phyloP scores from a whole-genome alignment of 1,140 invertebrate species.

The Hyphantria cunea region DNA sequence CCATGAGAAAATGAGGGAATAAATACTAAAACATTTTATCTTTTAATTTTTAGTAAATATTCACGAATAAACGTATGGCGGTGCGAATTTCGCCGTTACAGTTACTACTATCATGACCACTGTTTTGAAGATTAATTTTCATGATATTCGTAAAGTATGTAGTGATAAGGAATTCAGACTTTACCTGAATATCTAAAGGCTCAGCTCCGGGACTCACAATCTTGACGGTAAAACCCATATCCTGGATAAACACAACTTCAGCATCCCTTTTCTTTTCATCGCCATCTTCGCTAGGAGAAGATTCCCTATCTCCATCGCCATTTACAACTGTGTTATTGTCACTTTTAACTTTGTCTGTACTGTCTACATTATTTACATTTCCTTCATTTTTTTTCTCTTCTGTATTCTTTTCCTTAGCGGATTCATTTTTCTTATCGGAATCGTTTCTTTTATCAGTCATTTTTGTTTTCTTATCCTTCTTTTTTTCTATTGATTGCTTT shows the following conservation, averaged over 20 bases:
- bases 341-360: constrained; percentile 53
- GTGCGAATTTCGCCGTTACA: no score
- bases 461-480: constrained; percentile 66
- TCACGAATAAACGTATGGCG: no score
- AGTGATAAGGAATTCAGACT: no score
- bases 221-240: constrained; percentile 96
- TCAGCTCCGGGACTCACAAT: constrained; percentile 94
- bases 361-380: constrained; percentile 35
- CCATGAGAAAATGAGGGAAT: no score
- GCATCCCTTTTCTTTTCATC: constrained; percentile 86
- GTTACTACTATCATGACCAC: no score
- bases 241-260: constrained; percentile 95
- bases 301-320: constrained; percentile 73
- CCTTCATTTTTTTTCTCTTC: constrained; percentile 48
- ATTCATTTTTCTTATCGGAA: constrained; percentile 53
- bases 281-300: constrained; percentile 81
- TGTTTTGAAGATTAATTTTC: no score
- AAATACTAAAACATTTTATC: no score
- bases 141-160: no score
- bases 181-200: constrained; percentile 94
- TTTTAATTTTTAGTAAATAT: no score
- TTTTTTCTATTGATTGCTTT: constrained; percentile 54
- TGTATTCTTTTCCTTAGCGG: constrained; percentile 41
- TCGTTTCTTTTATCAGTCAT: constrained; percentile 52
- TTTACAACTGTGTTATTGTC: constrained; percentile 62